Percentiles rank a stretch among this genome's conserved stretches.
Conservation (phyloP, 2,888 invertebrate genomes). For the Hydraecia micacea region DNA sequence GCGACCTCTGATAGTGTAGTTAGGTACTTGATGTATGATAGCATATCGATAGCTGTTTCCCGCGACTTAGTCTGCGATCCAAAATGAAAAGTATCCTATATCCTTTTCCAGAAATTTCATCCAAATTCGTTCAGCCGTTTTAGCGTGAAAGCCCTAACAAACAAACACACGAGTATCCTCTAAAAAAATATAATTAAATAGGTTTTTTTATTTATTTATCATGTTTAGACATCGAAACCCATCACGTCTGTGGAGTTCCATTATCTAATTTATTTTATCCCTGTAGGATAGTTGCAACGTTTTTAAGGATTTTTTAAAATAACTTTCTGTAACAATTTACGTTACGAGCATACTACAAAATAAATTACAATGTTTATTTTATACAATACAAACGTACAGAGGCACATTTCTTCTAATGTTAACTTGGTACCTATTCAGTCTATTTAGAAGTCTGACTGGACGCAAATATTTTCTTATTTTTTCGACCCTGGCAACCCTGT, state of each 20-base stretch:
- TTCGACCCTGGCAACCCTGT: slow-evolving; percentile 59
- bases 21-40: not conserved
- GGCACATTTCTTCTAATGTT: slow-evolving; percentile 30
- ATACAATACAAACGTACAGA: not conserved
- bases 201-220: no score
- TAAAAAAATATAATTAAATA: no score
- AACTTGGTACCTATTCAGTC: slow-evolving; percentile 24
- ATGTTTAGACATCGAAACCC: no score
- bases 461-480: slow-evolving; percentile 55
- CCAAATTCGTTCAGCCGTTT: not conserved
- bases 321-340: not conserved
- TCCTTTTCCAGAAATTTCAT: not conserved
- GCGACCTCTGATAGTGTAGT: no score
- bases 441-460: slow-evolving; percentile 34
- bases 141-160: not conserved
- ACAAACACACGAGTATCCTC: not conserved
- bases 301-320: not conserved
- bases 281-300: not conserved
- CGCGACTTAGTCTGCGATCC: no score
- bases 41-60: not conserved
- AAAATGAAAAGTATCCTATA: no score
- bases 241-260: not conserved
- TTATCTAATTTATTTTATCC: not conserved
- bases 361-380: slow-evolving; percentile 23
- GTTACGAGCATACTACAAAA: not conserved